Base-by-base conservation (phyloP, 2,797 vertebrate species). In the Paramormyrops hopkinsi region DNA sequence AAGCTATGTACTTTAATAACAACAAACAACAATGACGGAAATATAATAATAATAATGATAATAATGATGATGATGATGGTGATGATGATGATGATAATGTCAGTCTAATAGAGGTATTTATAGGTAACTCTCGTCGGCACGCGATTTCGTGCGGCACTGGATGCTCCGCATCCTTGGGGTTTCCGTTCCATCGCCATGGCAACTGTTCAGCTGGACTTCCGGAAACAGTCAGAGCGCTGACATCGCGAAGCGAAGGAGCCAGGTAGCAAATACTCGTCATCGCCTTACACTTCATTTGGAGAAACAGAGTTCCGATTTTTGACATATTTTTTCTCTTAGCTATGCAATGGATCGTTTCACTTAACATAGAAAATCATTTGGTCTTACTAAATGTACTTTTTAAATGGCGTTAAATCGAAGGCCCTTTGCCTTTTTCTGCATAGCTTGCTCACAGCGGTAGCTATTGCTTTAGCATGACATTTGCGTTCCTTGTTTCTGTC, bases 191-290 rank as follows among this genome's bases (percentile, higher is more conserved):
- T 88, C 56, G 51, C 44, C 87, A 88, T 88, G 44, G 59, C 44
- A 41, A 88, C 85, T 8, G 53, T 46, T 22, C 59, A 22, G 87
- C n/a, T 25, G 11, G n/a, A 88, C 87, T 88, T 88, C 87, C 87
- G 56, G 87, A 88, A 88, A 88, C 87, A 88, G 56, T 69, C 87
- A 46, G 37, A 88, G 87, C 25, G 56, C 87, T 65, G 87, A 50
- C 56, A 69, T 46, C 56, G 22, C 37, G n/a, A 2, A 59, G 19
- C 41, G 17, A 41, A 69, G 19, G 53, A 59, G 44, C 54, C 56
- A 54, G 59, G 56, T 65, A 37, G 85, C 29, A 4, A 44, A 59
- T 59, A n/a, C 14, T 41, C 25, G 22, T 86, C 53, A 54, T 59
- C 48, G 48, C 29, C 2, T 17, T 51, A 22, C n/a, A 85, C n/a